Percentiles rank a stretch among this genome's conserved stretches.
phyloP scores from a whole-genome alignment of 2,888 invertebrate genomes.

The Podotricha telesiphe region DNA sequence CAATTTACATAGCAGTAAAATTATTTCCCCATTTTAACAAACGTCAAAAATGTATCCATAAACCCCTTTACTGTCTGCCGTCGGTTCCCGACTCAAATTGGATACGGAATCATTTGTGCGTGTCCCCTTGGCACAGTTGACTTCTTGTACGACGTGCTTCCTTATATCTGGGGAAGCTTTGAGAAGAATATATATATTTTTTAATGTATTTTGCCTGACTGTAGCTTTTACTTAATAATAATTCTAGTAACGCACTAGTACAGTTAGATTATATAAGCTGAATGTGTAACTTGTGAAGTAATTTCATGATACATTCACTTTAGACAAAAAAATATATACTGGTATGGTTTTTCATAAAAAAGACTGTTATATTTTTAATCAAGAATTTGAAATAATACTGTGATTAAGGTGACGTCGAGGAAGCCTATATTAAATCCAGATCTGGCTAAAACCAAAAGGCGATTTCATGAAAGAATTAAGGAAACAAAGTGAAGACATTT shows the following conservation, averaged over 20 bases:
- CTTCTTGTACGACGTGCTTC: constrained; percentile 21
- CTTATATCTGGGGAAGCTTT: constrained; percentile 23
- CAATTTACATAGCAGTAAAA: constrained; percentile 11
- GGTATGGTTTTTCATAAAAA: no score
- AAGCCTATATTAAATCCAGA: no score
- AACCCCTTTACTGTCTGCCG: constrained; percentile 29
- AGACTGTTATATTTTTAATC: no score
- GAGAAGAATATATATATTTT: constrained; percentile 11
- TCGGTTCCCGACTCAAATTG: constrained; percentile 38
- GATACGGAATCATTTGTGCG: constrained; percentile 37
- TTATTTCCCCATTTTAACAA: constrained; percentile 20
- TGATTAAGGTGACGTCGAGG: no score
- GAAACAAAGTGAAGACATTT: neutral
- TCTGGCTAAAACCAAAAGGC: no score
- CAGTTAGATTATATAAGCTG: neutral
- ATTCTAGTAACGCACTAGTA: neutral
- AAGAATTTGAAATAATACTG: no score
- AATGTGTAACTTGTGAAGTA: neutral
- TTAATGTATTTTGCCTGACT: constrained; percentile 4
- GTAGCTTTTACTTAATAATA: constrained; percentile 8
- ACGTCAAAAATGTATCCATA: constrained; percentile 22
- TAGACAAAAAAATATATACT: no score
- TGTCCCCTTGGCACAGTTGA: constrained; percentile 33
- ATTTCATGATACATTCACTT: neutral
- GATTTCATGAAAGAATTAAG: neutral